Evolutionary conservation across 2,888 invertebrate genomes (phyloP), one percentile per base, ranked within the genome.

Genomic region (Melanchra persicariae): DNA sequence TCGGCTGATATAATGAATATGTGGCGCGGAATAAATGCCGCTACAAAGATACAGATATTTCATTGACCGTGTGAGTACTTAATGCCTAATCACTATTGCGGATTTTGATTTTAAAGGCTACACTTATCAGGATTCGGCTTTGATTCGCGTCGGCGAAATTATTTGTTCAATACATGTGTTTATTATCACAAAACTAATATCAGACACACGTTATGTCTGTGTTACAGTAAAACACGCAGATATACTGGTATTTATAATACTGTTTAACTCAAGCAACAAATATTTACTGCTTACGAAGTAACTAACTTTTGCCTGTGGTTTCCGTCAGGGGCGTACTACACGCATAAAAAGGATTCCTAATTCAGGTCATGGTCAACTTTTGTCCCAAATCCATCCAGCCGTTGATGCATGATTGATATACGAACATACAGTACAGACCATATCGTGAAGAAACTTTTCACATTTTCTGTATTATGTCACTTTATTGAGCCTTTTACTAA

Each of bases 81-180:
- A 15, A 40, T 12, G 15, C 40, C 10, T 43, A 43, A 26, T 43
- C 26, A 61, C 15, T 47, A 45, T 45, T 45, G 6, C 10, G 40
- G 52, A 70, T 55, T 70, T 34, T 6, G 7, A 9, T 30, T 72
- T n/a, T 40, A 49, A 40, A 59, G 62, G 12, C 19, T 10, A 58
- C 60, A 72, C 30, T 73, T 70, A n/a, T 17, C 8, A 30, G 70
- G 59, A 12, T 72, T 70, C 47, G 22, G 60, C 30, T 60, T 60
- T 43, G 24, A 72, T 60, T 60, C 6, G 6, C 12, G 70, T 24
- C 12, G 17, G 40, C 40, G 60, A 40, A 72, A 60, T 59, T 54
- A 49, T 40, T 72, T 30, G 40, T 61, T 40, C 30, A 73, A 43
- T 43, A 30, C 24, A 43, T 17, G 40, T 59, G 40, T 30, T 49